These are phyloP conservation scores for Pseudococcus viburni DNA, from an alignment of 2,888 invertebrate species.

Conservation along the genomic window DNA sequence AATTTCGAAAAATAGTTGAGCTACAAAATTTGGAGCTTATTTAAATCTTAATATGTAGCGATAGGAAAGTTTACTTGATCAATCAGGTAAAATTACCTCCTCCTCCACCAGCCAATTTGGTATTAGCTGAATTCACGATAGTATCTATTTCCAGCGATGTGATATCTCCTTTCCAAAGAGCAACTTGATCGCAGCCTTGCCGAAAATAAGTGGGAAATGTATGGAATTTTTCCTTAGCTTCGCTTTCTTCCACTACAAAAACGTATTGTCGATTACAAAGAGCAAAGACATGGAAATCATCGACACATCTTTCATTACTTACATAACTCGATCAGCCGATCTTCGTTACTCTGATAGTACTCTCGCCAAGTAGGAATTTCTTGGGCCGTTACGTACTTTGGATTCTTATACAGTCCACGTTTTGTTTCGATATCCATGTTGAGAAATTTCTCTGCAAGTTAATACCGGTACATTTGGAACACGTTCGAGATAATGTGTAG, in stretches of 20 bases:
- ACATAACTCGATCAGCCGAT: conserved; percentile 5
- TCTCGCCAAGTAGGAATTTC: conserved; percentile 40
- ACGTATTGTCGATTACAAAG: background rate
- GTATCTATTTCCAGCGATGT: conserved; percentile 88
- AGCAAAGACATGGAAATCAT: background rate
- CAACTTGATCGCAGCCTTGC: conserved; percentile 76
- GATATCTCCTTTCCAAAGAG: conserved; percentile 85
- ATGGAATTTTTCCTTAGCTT: background rate
- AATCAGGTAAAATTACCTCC: conserved; percentile 76
- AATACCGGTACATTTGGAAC: background rate
- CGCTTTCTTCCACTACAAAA: conserved; percentile 51
- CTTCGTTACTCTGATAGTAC: conserved; percentile 17
- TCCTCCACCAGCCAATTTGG: conserved; percentile 82
- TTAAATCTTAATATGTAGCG: no score
- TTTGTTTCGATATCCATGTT: conserved; percentile 55
- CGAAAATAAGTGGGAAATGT: conserved; percentile 71
- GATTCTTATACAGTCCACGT: conserved; percentile 9
- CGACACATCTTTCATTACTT: background rate
- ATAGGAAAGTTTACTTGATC: background rate
- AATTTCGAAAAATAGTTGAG: no score
- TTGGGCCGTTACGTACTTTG: conserved; percentile 3
- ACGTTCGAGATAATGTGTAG: no score
- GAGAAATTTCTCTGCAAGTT: conserved; percentile 56
- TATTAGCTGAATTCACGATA: conserved; percentile 93
- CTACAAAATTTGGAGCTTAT: no score